Evolutionary conservation across 2,797 vertebrate genomes (phyloP), one percentile per base, ranked within the genome.

Genomic region (Fringilla coelebs): DNA sequence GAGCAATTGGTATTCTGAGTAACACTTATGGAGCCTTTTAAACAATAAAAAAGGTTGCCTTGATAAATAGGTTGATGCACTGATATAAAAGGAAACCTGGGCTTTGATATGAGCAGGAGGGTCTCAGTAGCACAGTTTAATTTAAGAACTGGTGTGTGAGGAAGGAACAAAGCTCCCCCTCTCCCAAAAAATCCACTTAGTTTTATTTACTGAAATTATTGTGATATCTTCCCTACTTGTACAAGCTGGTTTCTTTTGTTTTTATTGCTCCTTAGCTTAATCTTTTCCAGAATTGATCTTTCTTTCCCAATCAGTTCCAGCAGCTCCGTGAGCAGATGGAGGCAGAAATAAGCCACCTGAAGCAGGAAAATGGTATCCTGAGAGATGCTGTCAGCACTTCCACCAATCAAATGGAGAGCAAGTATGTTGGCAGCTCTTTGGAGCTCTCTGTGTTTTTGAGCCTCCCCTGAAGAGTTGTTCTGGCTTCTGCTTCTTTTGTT

Each of bases 371-470:
- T 13, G 97, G 98, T 78, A 99, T 99, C 95, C 97, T 99, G 95
- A 98, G 99, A 97, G 99, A 99, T 85, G 99, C 99, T 67, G 99
- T 99, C 97, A 99, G 99, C 97, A 98, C 98, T 31, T 99, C 99
- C 85, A 98, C 99, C 96, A 99, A 98, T 96, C 99, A 99, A 96
- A 99, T 99, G 98, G 99, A 99, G 97, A 99, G 98, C 98, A 99
- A 99, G 99, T 99, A 97, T 97, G 99, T 99, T 85, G 89, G 81
- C 79, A 94, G 71, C 83, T 82, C 4, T 73, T 91, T 6, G 3
- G n/a, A 75, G 41, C 86, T 61, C 72, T 83, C 31, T 38, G 52
- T 71, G 73, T n/a, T 51, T 76, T 81, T 78, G 49, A 96, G 46
- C 45, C 46, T 86, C 71, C 83, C 63, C 89, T 73, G 28, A 93